Base-by-base conservation (phyloP, 1,140 invertebrate species). In the Trachymyrmex cornetzi region DNA sequence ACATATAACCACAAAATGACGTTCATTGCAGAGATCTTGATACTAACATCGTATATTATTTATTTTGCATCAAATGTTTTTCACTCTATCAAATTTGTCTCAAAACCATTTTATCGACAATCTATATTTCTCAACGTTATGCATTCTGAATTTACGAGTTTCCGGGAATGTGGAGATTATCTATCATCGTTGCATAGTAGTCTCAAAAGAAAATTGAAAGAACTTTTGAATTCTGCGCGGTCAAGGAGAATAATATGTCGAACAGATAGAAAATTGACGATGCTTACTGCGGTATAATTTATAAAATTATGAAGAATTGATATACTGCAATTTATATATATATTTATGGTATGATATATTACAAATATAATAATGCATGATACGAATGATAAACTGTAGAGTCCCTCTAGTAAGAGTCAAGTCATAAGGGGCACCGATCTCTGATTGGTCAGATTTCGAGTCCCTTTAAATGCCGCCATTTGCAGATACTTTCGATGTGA, bases 81-180 rank as follows among this genome's bases (percentile, higher is more conserved):
- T 74, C 16, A 59, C 57, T 59, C 22, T n/a, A 30, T 50, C 24
- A 22, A 48, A 79, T 30, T 53, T n/a, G 34, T 82, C 24, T 14
- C 11, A 69, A 9, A 69, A 2, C 7, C 34, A 48, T 22, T 72
- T 74, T 74, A 82, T 82, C 38, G 64, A 48, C 22, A 7, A 80
- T 44, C 34, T 74, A 48, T 74, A 59, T 72, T 59, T 59, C 19
- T 79, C 19, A 24, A 57, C 38, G 67, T 71, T 71, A n/a, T 59
- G 16, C 24, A 59, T 59, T 69, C 24, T 12, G 24, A 74, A 61
- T 82, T 74, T 74, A 74, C 19, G 53, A 72, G 12, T 67, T 72
- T 72, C 66, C 16, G 14, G 22, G 22, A 53, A 81, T 27, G 24
- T n/a, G 6, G 66, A 72, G 6, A 72, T 82, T 82, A 82, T 82